Evolutionary conservation across 1,140 invertebrate genomes (phyloP).

Genomic region (Neelides sp.): DNA sequence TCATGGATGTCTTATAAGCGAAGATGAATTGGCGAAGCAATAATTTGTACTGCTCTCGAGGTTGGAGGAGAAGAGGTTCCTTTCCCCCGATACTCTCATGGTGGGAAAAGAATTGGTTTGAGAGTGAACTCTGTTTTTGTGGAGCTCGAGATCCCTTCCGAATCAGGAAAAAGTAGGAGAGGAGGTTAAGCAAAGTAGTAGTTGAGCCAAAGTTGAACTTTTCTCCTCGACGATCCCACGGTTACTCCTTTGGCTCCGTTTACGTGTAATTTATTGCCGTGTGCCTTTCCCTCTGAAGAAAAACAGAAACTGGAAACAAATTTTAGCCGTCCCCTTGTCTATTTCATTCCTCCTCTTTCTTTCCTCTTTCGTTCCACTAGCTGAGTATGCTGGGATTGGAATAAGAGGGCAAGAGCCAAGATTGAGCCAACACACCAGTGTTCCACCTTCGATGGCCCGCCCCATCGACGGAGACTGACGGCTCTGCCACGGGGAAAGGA

Average conservation of each 20-base stretch:
- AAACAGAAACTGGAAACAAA: slow-evolving; percentile 29
- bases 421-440: neutral
- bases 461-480: neutral
- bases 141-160: neutral
- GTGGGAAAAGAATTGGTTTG: slow-evolving; percentile 24
- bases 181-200: neutral
- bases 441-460: neutral
- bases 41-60: slow-evolving; percentile 23
- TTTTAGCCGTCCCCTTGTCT: slow-evolving; percentile 12
- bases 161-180: neutral
- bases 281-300: slow-evolving; percentile 21
- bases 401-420: neutral
- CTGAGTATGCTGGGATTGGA: neutral
- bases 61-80: slow-evolving; percentile 7
- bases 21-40: slow-evolving; percentile 26
- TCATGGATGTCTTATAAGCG: slow-evolving; percentile 17
- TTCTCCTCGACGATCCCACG: slow-evolving; percentile 2
- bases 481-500: neutral
- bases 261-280: slow-evolving; percentile 31
- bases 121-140: neutral
- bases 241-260: slow-evolving; percentile 10
- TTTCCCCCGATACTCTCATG: slow-evolving; percentile 5
- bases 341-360: slow-evolving; percentile 7
- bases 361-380: slow-evolving; percentile 9
- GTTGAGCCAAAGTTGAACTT: slow-evolving; percentile 17